phyloP scores from a whole-genome alignment of 37 sponge, comb jelly and placozoan genomes.

The Cladorhizidae sp. region DNA sequence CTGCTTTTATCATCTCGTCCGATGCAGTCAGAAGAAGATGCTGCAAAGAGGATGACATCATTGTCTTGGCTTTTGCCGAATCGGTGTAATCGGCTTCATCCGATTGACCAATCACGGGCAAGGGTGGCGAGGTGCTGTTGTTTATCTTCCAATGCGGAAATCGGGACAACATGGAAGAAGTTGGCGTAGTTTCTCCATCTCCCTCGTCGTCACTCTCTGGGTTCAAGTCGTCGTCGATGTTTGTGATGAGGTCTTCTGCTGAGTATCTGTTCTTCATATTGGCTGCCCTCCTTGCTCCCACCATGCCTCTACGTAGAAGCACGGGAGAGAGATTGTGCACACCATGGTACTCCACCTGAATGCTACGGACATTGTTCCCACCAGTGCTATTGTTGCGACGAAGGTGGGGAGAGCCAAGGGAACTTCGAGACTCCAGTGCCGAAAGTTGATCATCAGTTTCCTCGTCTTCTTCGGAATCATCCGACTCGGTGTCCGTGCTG shows the following conservation, averaged over 20 bases:
- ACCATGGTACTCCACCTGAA: not conserved
- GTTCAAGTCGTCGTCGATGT: conserved; percentile 4
- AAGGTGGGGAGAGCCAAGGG: not conserved
- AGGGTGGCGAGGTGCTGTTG: not conserved
- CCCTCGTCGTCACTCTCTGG: not conserved
- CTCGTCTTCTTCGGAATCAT: not conserved
- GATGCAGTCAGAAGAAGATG: not conserved
- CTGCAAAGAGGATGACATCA: not conserved
- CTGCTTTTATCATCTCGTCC: not conserved
- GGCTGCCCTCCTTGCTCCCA: not conserved
- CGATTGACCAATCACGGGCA: not conserved
- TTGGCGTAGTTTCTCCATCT: not conserved
- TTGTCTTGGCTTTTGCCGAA: not conserved
- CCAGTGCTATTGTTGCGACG: not conserved
- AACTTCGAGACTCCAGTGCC: not conserved
- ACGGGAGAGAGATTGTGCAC: conserved; percentile 1
- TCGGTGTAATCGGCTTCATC: not conserved
- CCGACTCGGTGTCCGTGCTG: conserved; percentile 29
- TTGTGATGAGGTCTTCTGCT: conserved; percentile 10
- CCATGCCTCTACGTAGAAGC: not conserved
- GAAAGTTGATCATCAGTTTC: conserved; percentile 7
- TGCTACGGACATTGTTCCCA: not conserved
- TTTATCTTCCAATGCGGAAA: not conserved
- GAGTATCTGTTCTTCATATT: conserved; percentile 17
- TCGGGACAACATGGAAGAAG: not conserved